Conservation (phyloP, 2,113 vertebrate species). For the Nesogale talazaci region DNA sequence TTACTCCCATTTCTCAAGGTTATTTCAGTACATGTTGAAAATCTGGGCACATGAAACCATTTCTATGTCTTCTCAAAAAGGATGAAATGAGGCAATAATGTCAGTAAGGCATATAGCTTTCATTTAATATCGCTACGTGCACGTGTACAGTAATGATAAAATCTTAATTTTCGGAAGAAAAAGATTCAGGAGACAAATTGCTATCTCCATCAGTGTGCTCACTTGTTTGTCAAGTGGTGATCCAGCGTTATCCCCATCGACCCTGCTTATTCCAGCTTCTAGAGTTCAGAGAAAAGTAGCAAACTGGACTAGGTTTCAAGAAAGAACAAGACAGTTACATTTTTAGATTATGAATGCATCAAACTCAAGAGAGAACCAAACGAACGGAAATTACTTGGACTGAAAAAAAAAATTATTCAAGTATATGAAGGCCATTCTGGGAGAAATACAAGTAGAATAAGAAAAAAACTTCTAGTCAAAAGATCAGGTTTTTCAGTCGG, state of each 20-base stretch:
- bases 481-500: too few relatives aligned
- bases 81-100: constrained; percentile 56
- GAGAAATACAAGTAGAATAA: neutral
- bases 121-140: constrained; percentile 49
- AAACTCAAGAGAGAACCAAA: neutral
- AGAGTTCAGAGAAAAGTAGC: neutral
- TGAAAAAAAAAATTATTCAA: constrained; percentile 12
- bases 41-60: constrained; percentile 44
- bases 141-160: neutral
- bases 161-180: constrained; percentile 43
- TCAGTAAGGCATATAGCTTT: neutral
- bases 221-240: neutral
- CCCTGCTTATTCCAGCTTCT: neutral
- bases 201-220: neutral
- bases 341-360: neutral
- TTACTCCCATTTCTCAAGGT: constrained; percentile 69
- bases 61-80: constrained; percentile 63
- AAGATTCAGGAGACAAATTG: constrained; percentile 3
- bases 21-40: constrained; percentile 69
- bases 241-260: neutral
- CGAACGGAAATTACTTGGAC: neutral
- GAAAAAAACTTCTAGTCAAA: neutral
- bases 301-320: constrained; percentile 8
- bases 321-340: neutral
- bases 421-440: constrained; percentile 13